Evolutionary conservation across 2,113 vertebrate genomes (phyloP).

Genomic region (Tylochromis polylepis): DNA sequence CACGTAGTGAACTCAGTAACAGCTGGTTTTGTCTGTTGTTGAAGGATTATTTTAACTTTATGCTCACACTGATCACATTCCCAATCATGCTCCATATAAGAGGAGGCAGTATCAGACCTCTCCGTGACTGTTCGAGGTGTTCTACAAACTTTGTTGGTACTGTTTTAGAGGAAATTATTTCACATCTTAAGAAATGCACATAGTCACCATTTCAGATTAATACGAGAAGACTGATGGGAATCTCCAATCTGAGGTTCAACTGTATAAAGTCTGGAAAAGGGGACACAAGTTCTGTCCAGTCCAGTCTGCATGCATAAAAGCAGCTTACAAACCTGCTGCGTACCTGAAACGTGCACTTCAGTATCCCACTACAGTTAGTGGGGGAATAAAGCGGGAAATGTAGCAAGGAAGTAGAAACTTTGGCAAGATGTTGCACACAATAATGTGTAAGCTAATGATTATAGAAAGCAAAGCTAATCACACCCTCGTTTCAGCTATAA

Average conservation of each 20-base stretch:
- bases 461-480: too few relatives aligned
- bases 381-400: not conserved
- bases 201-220: not conserved
- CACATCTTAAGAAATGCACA: not conserved
- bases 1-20: not conserved
- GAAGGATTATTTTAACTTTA: not conserved
- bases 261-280: not conserved
- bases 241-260: not conserved
- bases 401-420: not conserved
- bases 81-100: not conserved
- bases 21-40: not conserved
- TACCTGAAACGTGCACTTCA: not conserved
- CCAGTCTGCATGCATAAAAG: not conserved
- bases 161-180: not conserved
- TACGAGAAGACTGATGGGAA: not conserved
- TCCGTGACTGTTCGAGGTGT: not conserved
- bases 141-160: rapidly evolving
- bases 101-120: not conserved
- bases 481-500: not conserved
- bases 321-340: not conserved
- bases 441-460: not conserved
- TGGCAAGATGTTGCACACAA: not conserved
- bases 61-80: not conserved
- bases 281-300: too few relatives aligned
- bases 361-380: not conserved